Evolutionary conservation across 2,113 vertebrate genomes (phyloP), one percentile per base, ranked within the genome.

Genomic region (Oxyruncus cristatus): DNA sequence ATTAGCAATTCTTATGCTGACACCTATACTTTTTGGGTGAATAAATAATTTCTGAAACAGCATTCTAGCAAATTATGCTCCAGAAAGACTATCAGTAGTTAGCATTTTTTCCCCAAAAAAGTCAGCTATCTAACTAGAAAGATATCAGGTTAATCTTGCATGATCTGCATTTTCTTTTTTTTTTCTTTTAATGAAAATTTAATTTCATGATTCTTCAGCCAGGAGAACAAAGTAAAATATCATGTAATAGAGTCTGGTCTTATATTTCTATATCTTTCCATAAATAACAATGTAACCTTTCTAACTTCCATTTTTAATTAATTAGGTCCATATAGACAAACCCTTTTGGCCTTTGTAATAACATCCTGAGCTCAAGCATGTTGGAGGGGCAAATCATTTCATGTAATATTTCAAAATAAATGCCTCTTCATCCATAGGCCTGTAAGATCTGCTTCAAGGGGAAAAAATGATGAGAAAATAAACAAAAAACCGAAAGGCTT

Each of bases 231-330:
- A 75, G 13, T 63, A 79, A 94, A 89, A 74, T 41, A 73, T 28
- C 63, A 83, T 0, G 1, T 70, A 89, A 81, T n/a, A 84, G 22
- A 79, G 35, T 41, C 65, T 67, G 52, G 9, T 63, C 76, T 87
- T 37, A 56, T 81, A 65, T 71, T 93, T 91, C 75, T 75, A 4
- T 67, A 82, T 88, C 70, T 88, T 65, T 71, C 49, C 53, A 72
- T 61, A 91, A 95, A 85, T 94, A n/a, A 95, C 50, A 78, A 47
- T 0, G 19, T 76, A 93, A 88, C 71, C 71, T 72, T 82, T 89
- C 82, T 94, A 74, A 52, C 67, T 88, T 77, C n/a, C 32, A 82
- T 93, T 93, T 96, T 86, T 78, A 94, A 95, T 94, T 87, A 88
- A 92, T 93, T 82, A 85, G 61, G 63, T 80, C 91, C 71, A 73